A percentile compares a stretch with the other conserved stretches of the same genome.
phyloP scores from a whole-genome alignment of 1,140 invertebrate species.

The Trichoplusia ni region DNA sequence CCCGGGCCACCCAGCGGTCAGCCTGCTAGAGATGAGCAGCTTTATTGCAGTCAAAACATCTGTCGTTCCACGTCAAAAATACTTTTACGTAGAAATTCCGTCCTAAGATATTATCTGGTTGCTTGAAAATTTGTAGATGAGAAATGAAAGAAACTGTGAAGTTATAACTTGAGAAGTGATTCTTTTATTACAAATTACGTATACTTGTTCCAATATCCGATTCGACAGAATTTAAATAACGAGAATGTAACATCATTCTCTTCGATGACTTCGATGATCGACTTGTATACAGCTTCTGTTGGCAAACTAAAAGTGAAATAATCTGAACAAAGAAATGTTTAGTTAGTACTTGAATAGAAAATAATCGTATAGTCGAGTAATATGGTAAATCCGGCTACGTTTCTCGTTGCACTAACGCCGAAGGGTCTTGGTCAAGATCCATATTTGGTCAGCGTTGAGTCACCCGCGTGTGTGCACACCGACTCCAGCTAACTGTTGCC shows the following conservation, averaged over 20 bases:
- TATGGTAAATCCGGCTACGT: conserved; percentile 47
- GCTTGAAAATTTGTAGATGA: not conserved
- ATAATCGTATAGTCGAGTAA: conserved; percentile 28
- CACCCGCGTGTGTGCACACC: conserved; percentile 31
- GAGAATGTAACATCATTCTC: too few species aligned
- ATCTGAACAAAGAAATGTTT: conserved; percentile 11
- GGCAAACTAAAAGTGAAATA: not conserved
- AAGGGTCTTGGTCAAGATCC: conserved; percentile 53
- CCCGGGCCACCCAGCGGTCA: conserved; percentile 53
- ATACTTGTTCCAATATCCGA: too few species aligned
- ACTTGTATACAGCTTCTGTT: too few species aligned
- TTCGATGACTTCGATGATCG: too few species aligned
- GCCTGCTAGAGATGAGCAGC: conserved; percentile 52
- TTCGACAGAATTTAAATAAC: too few species aligned
- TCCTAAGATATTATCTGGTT: conserved; percentile 9
- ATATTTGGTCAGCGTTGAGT: conserved; percentile 52
- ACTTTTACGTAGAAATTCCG: conserved; percentile 26
- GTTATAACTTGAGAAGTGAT: too few species aligned
- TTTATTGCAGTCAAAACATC: conserved; percentile 63
- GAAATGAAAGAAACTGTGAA: not conserved
- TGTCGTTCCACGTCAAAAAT: conserved; percentile 47
- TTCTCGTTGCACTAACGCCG: conserved; percentile 37
- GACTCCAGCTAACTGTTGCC: conserved; percentile 22
- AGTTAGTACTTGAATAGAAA: conserved; percentile 25
- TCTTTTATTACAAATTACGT: too few species aligned